Evolutionary conservation across 2,797 vertebrate genomes (phyloP), one percentile per base, ranked within the genome.

Genomic region (Anableps anableps): DNA sequence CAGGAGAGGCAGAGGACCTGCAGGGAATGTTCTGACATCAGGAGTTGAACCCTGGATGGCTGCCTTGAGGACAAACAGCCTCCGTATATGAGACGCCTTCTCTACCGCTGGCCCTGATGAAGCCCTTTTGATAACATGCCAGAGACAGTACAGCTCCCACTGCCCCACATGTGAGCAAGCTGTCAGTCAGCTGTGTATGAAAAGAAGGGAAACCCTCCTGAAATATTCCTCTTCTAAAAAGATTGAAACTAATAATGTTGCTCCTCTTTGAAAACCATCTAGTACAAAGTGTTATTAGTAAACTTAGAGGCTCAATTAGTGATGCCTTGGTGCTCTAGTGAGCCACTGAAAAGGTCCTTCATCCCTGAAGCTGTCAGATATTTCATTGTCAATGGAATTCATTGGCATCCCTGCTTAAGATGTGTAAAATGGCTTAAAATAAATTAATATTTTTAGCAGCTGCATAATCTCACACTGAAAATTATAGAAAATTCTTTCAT

Each of bases 81-180:
- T 60, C 26, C 29, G 53, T 13, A 11, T 58, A 26, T 58, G n/a
- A n/a, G n/a, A 26, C 10, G n/a, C 38, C n/a, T n/a, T n/a, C n/a
- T n/a, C n/a, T n/a, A n/a, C n/a, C n/a, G n/a, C 53, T 26, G 53
- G 53, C 26, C 23, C 50, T 51, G 21, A 55, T 55, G 26, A 55
- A 55, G 53, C 53, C n/a, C 55, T n/a, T 58, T 58, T n/a, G 55
- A 58, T 58, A 29, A 62, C 58, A 62, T 62, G n/a, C 58, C 60
- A 64, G 16, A 48, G 31, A 19, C 31, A 34, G 60, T 17, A 26
- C 31, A 36, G 17, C 60, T 36, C 31, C 7, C 7, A 64, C n/a
- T 23, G 29, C 55, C 29, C n/a, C 60, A 64, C 5, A 62, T 34
- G 60, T 62, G 29, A 62, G 31, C 3, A 19, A 19, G 16, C 60